Evolutionary conservation across 1,140 invertebrate genomes (phyloP).

Genomic region (Centruroides vittatus): DNA sequence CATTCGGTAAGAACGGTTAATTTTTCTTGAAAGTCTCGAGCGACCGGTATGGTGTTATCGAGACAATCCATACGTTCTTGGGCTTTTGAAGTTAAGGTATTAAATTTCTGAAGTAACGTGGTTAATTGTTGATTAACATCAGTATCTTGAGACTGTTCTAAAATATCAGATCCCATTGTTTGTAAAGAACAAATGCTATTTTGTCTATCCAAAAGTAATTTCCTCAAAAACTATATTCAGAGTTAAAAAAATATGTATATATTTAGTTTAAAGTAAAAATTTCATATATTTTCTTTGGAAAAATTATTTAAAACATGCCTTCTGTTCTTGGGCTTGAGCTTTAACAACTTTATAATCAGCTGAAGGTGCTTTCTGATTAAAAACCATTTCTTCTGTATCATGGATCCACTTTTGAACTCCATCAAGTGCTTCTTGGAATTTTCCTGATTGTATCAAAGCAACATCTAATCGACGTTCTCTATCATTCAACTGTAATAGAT

Average conservation of each 20-base stretch:
- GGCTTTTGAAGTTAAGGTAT: constrained; percentile 59
- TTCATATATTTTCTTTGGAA: too few species aligned
- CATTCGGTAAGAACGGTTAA: constrained; percentile 64
- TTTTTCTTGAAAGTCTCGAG: constrained; percentile 63
- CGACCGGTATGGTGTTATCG: constrained; percentile 71
- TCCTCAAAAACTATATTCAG: constrained; percentile 61
- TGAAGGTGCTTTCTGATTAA: constrained; percentile 89
- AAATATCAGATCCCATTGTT: constrained; percentile 46
- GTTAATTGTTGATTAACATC: too few species aligned
- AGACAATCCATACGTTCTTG: constrained; percentile 69
- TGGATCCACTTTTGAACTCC: constrained; percentile 71
- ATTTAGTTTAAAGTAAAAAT: too few species aligned
- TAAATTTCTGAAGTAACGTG: constrained; percentile 29
- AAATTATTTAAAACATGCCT: too few species aligned
- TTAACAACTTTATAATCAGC: constrained; percentile 96
- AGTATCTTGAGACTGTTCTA: too few species aligned
- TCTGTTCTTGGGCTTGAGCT: constrained; percentile 82
- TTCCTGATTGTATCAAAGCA: constrained; percentile 81
- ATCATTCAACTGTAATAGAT: constrained; percentile 49
- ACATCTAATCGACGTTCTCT: constrained; percentile 76
- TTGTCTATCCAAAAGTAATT: constrained; percentile 86
- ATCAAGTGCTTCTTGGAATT: constrained; percentile 88
- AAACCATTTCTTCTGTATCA: constrained; percentile 90
- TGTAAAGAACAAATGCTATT: constrained; percentile 78
- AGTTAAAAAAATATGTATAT: too few species aligned